These are phyloP conservation scores for Drosophila bocki DNA, from an alignment of 1,140 invertebrate species.

Conservation along the genomic window DNA sequence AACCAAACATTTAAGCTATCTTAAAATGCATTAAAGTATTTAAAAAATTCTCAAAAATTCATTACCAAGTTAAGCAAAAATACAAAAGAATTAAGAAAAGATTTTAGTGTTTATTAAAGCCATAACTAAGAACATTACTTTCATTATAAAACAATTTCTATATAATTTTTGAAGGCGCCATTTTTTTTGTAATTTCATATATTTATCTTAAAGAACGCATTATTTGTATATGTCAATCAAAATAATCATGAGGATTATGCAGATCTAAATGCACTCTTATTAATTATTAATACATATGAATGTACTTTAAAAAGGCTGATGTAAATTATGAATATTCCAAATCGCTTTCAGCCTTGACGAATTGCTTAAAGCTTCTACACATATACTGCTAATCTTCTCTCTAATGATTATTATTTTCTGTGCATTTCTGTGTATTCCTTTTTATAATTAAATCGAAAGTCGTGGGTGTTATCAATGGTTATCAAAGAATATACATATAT, in stretches of 20 bases:
- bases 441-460: slow-evolving; percentile 62
- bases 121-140: not conserved
- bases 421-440: slow-evolving; percentile 42
- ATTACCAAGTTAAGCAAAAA: not conserved
- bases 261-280: too few relatives aligned
- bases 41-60: not conserved
- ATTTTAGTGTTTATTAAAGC: not conserved
- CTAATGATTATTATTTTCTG: slow-evolving; percentile 20
- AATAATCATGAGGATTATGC: not conserved
- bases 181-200: too few relatives aligned
- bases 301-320: not conserved
- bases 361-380: slow-evolving; percentile 1
- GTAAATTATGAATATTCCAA: not conserved
- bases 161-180: too few relatives aligned
- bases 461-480: slow-evolving; percentile 80
- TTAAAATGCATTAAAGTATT: not conserved
- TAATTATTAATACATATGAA: not conserved
- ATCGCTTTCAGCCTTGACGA: slow-evolving; percentile 10
- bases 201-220: not conserved
- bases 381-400: slow-evolving; percentile 23
- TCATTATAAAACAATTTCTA: not conserved
- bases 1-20: not conserved
- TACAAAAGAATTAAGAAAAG: not conserved
- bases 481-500: slow-evolving; percentile 27
- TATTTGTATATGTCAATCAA: not conserved